Evolutionary conservation across 2,888 invertebrate genomes (phyloP).

Genomic region (Ptilodon capucinus): DNA sequence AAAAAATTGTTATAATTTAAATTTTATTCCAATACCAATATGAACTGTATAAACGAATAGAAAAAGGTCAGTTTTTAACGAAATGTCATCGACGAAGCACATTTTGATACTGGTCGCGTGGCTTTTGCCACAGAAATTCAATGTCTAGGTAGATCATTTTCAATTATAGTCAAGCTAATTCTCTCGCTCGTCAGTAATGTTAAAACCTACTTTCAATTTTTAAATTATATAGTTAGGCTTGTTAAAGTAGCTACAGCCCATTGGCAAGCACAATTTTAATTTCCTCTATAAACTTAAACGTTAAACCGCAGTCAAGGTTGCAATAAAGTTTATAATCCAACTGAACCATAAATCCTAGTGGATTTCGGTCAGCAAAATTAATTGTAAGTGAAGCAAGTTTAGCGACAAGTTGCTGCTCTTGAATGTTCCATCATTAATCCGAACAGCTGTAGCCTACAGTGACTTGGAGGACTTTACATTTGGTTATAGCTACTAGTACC

Average conservation of each 20-base stretch:
- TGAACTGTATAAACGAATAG: too few species aligned
- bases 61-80: too few species aligned
- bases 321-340: not conserved
- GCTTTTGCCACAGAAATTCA: too few species aligned
- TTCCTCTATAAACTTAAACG: not conserved
- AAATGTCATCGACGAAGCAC: too few species aligned
- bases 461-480: not conserved
- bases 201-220: too few species aligned
- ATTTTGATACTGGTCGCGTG: too few species aligned
- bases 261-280: not conserved
- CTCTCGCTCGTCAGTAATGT: too few species aligned
- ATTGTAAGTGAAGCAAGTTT: constrained; percentile 25
- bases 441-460: not conserved
- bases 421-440: constrained; percentile 25
- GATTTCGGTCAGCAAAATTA: constrained; percentile 26
- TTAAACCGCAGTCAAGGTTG: not conserved
- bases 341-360: constrained; percentile 18
- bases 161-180: too few species aligned
- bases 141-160: too few species aligned
- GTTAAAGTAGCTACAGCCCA: not conserved
- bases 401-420: constrained; percentile 13
- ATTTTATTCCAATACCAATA: too few species aligned
- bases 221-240: too few species aligned
- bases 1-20: too few species aligned
- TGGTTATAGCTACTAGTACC: not conserved